phyloP scores from a whole-genome alignment of 2,888 invertebrate species.

The Heteropelma amictum region DNA sequence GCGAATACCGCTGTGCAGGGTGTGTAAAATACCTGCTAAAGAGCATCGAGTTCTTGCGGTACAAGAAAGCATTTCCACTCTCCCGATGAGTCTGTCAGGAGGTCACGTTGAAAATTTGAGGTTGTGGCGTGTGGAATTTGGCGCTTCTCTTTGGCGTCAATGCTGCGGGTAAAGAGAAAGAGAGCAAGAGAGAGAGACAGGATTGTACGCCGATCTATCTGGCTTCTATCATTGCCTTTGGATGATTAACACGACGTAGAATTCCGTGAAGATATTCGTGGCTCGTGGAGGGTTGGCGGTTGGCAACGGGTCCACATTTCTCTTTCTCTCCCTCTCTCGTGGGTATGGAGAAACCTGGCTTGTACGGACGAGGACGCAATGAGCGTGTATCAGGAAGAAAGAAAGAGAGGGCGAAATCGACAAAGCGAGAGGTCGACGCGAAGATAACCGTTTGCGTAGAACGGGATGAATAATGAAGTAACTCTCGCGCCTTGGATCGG shows the following conservation, averaged over 20 bases:
- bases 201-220: conserved; percentile 54
- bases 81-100: conserved; percentile 33
- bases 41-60: conserved; percentile 50
- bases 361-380: no score
- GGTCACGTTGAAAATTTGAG: conserved; percentile 55
- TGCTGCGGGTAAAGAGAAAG: conserved; percentile 1
- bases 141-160: conserved; percentile 24
- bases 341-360: neutral
- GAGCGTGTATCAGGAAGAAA: no score
- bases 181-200: conserved; percentile 16
- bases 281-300: conserved; percentile 53
- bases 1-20: neutral
- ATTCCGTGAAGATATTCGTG: conserved; percentile 67
- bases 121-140: conserved; percentile 53
- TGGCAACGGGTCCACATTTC: conserved; percentile 39
- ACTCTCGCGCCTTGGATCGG: conserved; percentile 74
- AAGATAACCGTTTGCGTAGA: conserved; percentile 72
- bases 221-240: conserved; percentile 51
- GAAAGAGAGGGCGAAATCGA: conserved; percentile 18
- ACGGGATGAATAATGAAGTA: conserved; percentile 78
- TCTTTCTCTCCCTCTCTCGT: neutral
- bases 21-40: conserved; percentile 32
- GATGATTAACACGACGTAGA: conserved; percentile 67
- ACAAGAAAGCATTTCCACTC: conserved; percentile 17
- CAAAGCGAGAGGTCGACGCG: conserved; percentile 55